These are phyloP conservation scores for Stichopus chloronotus DNA, from an alignment of 35 echinoderm and acorn worm genomes.

Conservation along the genomic window DNA sequence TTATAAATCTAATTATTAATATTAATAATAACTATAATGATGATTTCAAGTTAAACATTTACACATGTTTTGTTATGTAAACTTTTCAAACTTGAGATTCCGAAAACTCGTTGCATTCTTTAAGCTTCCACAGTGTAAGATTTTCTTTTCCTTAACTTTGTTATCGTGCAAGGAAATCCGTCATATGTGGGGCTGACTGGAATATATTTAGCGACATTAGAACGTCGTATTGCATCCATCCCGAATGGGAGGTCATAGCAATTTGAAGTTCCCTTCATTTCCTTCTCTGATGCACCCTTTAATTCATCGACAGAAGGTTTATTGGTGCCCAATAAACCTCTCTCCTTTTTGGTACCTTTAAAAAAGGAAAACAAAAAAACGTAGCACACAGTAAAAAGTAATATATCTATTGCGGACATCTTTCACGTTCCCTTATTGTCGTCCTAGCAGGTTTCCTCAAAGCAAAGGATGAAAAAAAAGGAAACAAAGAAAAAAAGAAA, in stretches of 20 bases:
- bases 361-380: not conserved
- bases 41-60: no score
- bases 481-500: no score
- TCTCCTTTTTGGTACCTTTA: not conserved
- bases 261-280: not conserved
- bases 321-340: not conserved
- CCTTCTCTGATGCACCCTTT: not conserved
- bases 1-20: no score
- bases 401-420: not conserved
- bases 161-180: not conserved
- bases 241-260: slow-evolving; percentile 36
- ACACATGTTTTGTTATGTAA: no score
- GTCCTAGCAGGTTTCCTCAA: no score
- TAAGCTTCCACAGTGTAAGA: not conserved
- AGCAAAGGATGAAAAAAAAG: no score
- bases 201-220: slow-evolving; percentile 28
- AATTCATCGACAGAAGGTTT: not conserved
- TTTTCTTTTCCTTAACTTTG: not conserved
- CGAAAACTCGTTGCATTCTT: not conserved
- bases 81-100: no score
- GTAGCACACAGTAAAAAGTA: not conserved
- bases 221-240: slow-evolving; percentile 18
- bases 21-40: no score
- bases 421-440: no score
- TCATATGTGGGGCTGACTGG: slow-evolving; percentile 10